These are phyloP conservation scores for zebrafish (Danio rerio) DNA, from an alignment of 2,113 vertebrate genomes.

Conservation along the genomic window GRCz12tu NC_133183.1:45295001-45295500, in stretches of 20 bases:
- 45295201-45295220: neutral
- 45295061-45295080: no score
- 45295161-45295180: neutral
- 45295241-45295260: neutral
- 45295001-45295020: no score
- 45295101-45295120: no score
- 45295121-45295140: neutral
- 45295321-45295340: neutral
- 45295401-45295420: no score
- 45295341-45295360: constrained; percentile 48
- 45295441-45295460: neutral
- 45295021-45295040: no score
- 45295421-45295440: neutral
- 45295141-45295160: neutral
- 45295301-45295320: neutral
- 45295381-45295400: neutral
- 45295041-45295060: no score
- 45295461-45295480: neutral
- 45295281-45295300: neutral
- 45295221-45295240: neutral
- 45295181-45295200: neutral
- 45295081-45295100: no score
- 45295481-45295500: neutral
- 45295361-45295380: neutral
- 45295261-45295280: neutral